Evolutionary conservation across 2,797 vertebrate species (phyloP).

Genomic region (Syncerus caffer): DNA sequence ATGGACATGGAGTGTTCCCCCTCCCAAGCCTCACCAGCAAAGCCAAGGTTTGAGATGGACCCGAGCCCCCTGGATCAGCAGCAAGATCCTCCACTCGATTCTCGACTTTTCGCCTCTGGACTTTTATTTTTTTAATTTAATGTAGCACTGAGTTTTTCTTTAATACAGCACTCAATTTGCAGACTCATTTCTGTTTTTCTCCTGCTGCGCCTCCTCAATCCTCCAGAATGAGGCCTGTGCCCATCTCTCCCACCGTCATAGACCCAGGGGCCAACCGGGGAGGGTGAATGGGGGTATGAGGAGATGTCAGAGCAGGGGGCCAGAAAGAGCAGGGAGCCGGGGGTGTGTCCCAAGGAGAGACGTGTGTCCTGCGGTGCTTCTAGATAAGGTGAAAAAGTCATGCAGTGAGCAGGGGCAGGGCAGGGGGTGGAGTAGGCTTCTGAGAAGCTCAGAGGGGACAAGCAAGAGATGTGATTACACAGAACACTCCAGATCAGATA

Average conservation of each 20-base stretch:
- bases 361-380: background rate
- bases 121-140: background rate
- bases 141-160: background rate
- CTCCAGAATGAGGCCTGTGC: background rate
- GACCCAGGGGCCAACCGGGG: background rate
- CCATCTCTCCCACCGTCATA: background rate
- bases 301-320: accelerated
- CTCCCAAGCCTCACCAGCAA: background rate
- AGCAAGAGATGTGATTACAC: accelerated
- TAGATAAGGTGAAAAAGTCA: background rate
- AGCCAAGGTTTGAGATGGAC: background rate
- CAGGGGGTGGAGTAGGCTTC: background rate
- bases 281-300: background rate
- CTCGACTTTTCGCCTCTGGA: background rate
- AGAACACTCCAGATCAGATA: background rate
- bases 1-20: background rate
- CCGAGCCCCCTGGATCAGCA: accelerated
- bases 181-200: background rate
- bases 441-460: background rate
- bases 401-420: background rate
- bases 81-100: background rate
- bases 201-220: background rate
- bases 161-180: background rate
- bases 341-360: background rate
- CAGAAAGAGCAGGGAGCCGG: background rate